Evolutionary conservation across 2,113 vertebrate species (phyloP).

Genomic region (Piaya cayana): DNA sequence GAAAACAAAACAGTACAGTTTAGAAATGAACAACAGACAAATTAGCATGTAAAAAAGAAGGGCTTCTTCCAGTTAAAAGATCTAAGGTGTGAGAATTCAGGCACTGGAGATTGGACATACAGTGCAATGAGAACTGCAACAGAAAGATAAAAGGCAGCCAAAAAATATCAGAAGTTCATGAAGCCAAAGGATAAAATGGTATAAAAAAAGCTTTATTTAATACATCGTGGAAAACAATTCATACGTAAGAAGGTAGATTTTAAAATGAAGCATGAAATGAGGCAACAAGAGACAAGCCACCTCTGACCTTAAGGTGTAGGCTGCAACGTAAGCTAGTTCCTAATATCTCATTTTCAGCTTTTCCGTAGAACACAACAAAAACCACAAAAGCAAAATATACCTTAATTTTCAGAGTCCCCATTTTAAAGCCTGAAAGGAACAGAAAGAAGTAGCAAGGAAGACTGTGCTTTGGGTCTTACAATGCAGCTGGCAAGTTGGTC

Average conservation of each 20-base stretch:
- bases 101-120: fast-evolving
- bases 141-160: not conserved
- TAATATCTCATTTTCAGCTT: not conserved
- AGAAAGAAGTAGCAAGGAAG: not conserved
- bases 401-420: not conserved
- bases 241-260: not conserved
- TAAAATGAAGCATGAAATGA: not conserved
- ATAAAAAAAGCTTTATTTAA: not conserved
- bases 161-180: not conserved
- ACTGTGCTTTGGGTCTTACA: not conserved
- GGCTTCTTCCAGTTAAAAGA: not conserved
- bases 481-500: not conserved
- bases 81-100: not conserved
- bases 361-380: not conserved
- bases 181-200: not conserved
- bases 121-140: not conserved
- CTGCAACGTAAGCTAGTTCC: not conserved
- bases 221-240: not conserved
- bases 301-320: not conserved
- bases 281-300: not conserved
- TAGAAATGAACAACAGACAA: not conserved
- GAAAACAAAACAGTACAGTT: not conserved
- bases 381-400: not conserved
- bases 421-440: not conserved
- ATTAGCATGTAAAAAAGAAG: not conserved